phyloP scores from a whole-genome alignment of 1,140 invertebrate genomes.

The Eurosta solidaginis region DNA sequence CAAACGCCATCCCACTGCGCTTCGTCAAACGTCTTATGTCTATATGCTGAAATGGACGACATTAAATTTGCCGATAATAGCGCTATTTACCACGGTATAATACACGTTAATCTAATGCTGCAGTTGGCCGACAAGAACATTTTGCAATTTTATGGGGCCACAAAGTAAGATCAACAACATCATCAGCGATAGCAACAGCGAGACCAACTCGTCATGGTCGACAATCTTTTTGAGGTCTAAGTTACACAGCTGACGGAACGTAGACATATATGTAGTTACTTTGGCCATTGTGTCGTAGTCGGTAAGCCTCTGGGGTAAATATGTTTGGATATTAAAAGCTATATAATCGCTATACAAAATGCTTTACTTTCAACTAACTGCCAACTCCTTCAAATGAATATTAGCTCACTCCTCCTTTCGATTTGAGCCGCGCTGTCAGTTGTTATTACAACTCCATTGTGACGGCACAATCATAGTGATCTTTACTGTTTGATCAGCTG shows the following conservation, averaged over 20 bases:
- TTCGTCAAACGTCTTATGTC: neutral
- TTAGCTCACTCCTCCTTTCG: neutral
- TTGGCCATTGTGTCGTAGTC: neutral
- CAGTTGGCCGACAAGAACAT: neutral
- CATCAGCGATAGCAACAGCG: neutral
- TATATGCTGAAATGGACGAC: neutral
- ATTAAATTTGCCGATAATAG: constrained; percentile 27
- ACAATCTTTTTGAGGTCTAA: neutral
- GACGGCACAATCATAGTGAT: constrained; percentile 9
- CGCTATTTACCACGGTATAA: constrained; percentile 22
- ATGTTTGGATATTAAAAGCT: neutral
- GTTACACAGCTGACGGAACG: neutral
- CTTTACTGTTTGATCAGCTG: constrained; percentile 9
- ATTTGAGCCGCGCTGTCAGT: neutral
- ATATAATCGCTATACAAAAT: neutral
- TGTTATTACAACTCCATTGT: neutral
- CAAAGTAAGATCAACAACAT: neutral
- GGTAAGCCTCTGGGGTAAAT: neutral
- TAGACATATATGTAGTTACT: neutral
- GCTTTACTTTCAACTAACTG: constrained; percentile 10
- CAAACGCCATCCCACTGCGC: neutral
- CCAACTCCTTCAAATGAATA: neutral
- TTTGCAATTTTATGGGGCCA: neutral
- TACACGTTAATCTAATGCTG: constrained; percentile 33
- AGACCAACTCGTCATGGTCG: neutral